Conservation (phyloP, 2,797 vertebrate genomes). For the Coregonus suidteri region DNA sequence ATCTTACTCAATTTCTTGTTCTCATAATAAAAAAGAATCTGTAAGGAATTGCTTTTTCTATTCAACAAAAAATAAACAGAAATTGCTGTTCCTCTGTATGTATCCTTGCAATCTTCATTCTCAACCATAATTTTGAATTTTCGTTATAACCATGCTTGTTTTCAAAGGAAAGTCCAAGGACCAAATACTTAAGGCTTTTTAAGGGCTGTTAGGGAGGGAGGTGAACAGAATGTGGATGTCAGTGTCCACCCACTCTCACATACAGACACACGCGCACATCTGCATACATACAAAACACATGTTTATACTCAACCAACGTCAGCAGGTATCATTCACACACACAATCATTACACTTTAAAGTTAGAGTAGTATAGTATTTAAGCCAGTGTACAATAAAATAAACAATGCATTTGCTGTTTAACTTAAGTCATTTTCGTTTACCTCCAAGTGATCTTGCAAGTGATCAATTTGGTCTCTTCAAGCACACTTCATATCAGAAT, state of each 20-base stretch:
- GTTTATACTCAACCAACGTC: slow-evolving; percentile 45
- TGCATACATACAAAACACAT: slow-evolving; percentile 15
- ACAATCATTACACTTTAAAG: slow-evolving; percentile 89
- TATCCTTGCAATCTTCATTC: slow-evolving; percentile 72
- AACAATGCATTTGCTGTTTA: slow-evolving; percentile 85
- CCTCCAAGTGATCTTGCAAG: slow-evolving; percentile 86
- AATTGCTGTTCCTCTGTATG: slow-evolving; percentile 76
- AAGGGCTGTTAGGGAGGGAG: slow-evolving; percentile 86
- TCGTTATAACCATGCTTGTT: slow-evolving; percentile 87
- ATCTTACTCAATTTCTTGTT: slow-evolving; percentile 81
- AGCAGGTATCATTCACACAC: slow-evolving; percentile 72
- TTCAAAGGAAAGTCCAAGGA: slow-evolving; percentile 90
- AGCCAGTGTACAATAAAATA: slow-evolving; percentile 98
- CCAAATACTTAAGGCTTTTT: slow-evolving; percentile 98
- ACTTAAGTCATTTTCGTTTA: slow-evolving; percentile 72
- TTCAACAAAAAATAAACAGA: slow-evolving; percentile 75
- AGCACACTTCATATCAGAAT: slow-evolving; percentile 71
- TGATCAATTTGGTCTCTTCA: slow-evolving; percentile 89
- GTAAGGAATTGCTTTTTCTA: slow-evolving; percentile 82
- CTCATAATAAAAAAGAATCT: slow-evolving; percentile 80
- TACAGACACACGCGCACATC: slow-evolving; percentile 38
- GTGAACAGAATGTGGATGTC: slow-evolving; percentile 81
- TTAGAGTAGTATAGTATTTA: slow-evolving; percentile 99
- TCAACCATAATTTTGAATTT: slow-evolving; percentile 76
- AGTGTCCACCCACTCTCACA: slow-evolving; percentile 58